Base-by-base conservation (phyloP, 2,888 invertebrate species). In the Allygus modestus region DNA sequence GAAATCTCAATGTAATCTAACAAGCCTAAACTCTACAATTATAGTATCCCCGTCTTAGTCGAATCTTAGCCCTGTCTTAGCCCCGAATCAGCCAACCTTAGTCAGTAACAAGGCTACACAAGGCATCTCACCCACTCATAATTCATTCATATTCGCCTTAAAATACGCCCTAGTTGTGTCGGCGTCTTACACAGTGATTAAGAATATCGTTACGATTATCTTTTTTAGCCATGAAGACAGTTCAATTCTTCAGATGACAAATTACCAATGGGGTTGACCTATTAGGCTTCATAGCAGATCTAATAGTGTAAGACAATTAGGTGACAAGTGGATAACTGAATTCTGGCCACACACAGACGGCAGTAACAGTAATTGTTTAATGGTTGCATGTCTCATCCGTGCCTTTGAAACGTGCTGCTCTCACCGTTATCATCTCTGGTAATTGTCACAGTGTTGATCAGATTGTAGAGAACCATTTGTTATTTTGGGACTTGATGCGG, bases 321-420 rank as follows among this genome's bases (percentile, higher is more conserved):
- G 23, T 11, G 71, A 37, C 71, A 71, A 71, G 33, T 71, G 71
- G 71, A 71, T 71, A 71, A 71, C 71, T 71, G 71, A 71, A 71
- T 71, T 41, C 33, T 23, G 71, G 23, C 71, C 71, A 71, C 71
- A 71, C 71, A 41, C 71, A 41, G 71, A 28, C n/a, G 9, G 71
- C 33, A 20, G 20, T 41, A 41, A 20, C 71, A 41, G 23, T 71
- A 71, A 41, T 71, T 71, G 71, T 5, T 71, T 71, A 37, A 71
- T 71, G 71, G 41, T 23, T 33, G 15, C 69, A 31, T 69, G 17
- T 31, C 0, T 69, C 69, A 0, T 7, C 33, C 9, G 58, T 2
- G 5, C 58, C 2, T 65, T 28, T 15, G 31, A 65, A 65, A 65
- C 65, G 65, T 65, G 65, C 11, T 54, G 2, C 23, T 65, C 65